These are phyloP conservation scores for Penaeus indicus DNA, from an alignment of 1,140 invertebrate species.

Conservation along the genomic window DNA sequence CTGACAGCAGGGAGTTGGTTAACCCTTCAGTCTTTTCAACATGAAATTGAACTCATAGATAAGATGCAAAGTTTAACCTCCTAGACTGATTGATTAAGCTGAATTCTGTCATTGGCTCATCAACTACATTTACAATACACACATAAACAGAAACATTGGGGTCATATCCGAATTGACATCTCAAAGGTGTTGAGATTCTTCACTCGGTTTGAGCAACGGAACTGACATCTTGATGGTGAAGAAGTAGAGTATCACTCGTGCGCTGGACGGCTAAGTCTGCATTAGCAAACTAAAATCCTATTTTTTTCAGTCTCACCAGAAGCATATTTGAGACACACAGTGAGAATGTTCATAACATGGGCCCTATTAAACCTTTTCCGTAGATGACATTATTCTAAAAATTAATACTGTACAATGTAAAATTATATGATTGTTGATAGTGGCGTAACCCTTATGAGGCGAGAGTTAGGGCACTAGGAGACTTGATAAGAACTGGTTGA, in stretches of 20 bases:
- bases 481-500: slow-evolving; percentile 53
- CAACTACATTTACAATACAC: slow-evolving; percentile 57
- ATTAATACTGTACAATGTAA: slow-evolving; percentile 58
- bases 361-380: slow-evolving; percentile 60
- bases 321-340: slow-evolving; percentile 58
- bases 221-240: slow-evolving; percentile 62
- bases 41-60: slow-evolving; percentile 18
- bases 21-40: slow-evolving; percentile 36
- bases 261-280: slow-evolving; percentile 63
- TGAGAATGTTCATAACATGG: slow-evolving; percentile 55
- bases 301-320: slow-evolving; percentile 59
- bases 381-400: slow-evolving; percentile 60
- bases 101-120: slow-evolving; percentile 31
- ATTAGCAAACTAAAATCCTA: slow-evolving; percentile 62
- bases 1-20: slow-evolving; percentile 58
- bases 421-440: slow-evolving; percentile 62
- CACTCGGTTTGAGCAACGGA: slow-evolving; percentile 59
- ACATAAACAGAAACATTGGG: slow-evolving; percentile 48
- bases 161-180: slow-evolving; percentile 58
- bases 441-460: slow-evolving; percentile 54
- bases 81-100: slow-evolving; percentile 43
- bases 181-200: slow-evolving; percentile 57
- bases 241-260: slow-evolving; percentile 60
- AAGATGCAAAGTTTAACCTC: slow-evolving; percentile 32
- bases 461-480: slow-evolving; percentile 58